Evolutionary conservation across 1,140 invertebrate species (phyloP), one percentile per base, ranked within the genome.

Genomic region (Drosophila varians): DNA sequence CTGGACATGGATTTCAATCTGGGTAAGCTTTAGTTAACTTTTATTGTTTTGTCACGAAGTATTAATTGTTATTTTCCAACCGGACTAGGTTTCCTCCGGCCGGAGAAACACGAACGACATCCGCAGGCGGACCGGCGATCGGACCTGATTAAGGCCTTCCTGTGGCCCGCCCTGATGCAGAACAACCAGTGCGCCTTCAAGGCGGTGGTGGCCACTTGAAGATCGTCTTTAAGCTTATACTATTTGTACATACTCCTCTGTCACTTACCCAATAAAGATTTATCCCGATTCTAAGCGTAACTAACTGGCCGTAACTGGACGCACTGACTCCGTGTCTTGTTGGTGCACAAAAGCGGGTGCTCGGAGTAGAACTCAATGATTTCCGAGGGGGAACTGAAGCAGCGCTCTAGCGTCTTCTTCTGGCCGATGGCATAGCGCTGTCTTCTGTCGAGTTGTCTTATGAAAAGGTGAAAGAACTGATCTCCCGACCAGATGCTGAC

Each of bases 1-100:
- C 91, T 94, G 60, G 93, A 94, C 69, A 94, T 92, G 8, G 94
- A 94, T 84, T 94, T 94, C 48, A 93, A 93, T 68, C 92, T 93
- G 43, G 93, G 93, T 93, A 54, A 69, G 69, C 11, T 6, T 34
- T 40, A 9, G 0, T 5, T 36, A 9, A n/a, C 7, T 3, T 38
- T 21, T 49, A 23, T 42, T 52, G 3, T 45, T 7, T 3, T n/a
- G 4, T 23, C 1, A 0, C 0, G 52, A 16, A 6, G 1, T 14
- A 18, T 12, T 12, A 6, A 7, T 25, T 53, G 9, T 16, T 38
- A 11, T 6, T 7, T 26, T 38, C 45, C 2, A n/a, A 21, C 43
- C 18, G 0, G 4, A 8, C 26, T 12, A 71, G 90, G 90, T 1
- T 91, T 91, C n/a, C 54, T 91, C 31, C 80, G 90, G 12, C 90